Base-by-base conservation (phyloP, 2,113 vertebrate species). In the Phylloscopus trochiloides region DNA sequence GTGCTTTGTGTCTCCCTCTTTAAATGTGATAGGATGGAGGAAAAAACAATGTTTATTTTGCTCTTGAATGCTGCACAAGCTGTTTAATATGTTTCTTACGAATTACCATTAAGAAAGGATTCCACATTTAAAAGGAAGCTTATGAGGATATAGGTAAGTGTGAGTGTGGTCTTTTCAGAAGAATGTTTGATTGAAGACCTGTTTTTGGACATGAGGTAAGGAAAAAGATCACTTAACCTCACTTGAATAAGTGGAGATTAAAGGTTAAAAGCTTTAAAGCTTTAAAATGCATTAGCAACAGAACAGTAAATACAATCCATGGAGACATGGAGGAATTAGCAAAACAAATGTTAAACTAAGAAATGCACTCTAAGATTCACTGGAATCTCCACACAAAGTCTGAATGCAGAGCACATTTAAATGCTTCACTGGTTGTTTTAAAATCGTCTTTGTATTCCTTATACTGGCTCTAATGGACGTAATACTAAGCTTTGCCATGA, bases 181-280 rank as follows among this genome's bases (percentile, higher is more conserved):
- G 87, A 95, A 86, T 96, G 95, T 95, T 97, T 97, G 96, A 97
- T 94, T 97, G 97, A 98, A 98, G 96, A 97, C 96, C 95, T 97
- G 97, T 63, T 98, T 98, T 97, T 95, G 96, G 97, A 97, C 67
- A 91, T 83, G 89, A 88, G 84, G 92, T 97, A 97, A 96, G 86
- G 87, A 95, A 96, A 98, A 94, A 96, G 92, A 96, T 97, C 97
- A 98, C 96, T 98, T 97, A 97, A 98, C 97, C 89, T 95, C 96
- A 88, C 97, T 98, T 97, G 97, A 98, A 97, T 97, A 97, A 97
- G 94, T 86, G 58, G 94, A 98, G 98, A 98, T 98, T 97, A 98
- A 98, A 98, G 98, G 98, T 98, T 98, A 98, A 98, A 98, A 98
- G 97, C 98, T 97, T 98, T 98, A 96, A 98, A 97, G 96, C 96